Evolutionary conservation across 2,797 vertebrate species (phyloP), one percentile per base, ranked within the genome.

Genomic region (Hirundo rustica): DNA sequence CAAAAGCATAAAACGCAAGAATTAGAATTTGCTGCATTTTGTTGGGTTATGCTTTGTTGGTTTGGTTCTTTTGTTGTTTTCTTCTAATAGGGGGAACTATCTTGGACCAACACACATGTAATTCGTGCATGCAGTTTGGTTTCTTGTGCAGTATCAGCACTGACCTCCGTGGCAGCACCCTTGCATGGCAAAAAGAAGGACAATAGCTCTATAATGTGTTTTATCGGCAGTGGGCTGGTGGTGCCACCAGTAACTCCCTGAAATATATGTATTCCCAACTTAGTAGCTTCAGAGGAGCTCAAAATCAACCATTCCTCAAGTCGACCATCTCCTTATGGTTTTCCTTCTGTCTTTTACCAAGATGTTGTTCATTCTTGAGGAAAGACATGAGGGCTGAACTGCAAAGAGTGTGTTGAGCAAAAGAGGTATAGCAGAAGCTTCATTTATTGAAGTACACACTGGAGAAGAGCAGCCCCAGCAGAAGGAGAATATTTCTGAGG

Each of bases 191-290:
- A 51, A 16, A 34, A 12, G 20, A 60, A 79, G 15, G 8, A 40
- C 15, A n/a, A 18, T 18, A 60, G 9, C 3, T 78, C 13, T 25
- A 8, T 30, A 4, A 3, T 13, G 14, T 7, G 0, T 0, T 12
- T 76, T 58, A 32, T 45, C 48, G 77, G 5, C 27, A 45, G 22
- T 26, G 12, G 13, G 4, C 18, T 5, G 0, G 2, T 8, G 3
- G 2, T 79, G 5, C 29, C 10, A n/a, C 32, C 26, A 47, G 34
- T 11, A 82, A 6, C 4, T 44, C 21, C 38, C 22, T 36, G 5
- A n/a, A 54, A 38, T 22, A 19, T 60, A 77, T 16, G 11, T 6
- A 4, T 75, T 53, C 20, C 40, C 4, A 62, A 18, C 2, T 32
- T 8, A 2, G 13, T 38, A 80, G 48, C 11, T 50, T 14, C 30